A percentile compares a stretch with the other conserved stretches of the same genome.
These are phyloP conservation scores for Choristoneura rosaceana DNA, from an alignment of 2,888 invertebrate genomes.

Conservation along the genomic window DNA sequence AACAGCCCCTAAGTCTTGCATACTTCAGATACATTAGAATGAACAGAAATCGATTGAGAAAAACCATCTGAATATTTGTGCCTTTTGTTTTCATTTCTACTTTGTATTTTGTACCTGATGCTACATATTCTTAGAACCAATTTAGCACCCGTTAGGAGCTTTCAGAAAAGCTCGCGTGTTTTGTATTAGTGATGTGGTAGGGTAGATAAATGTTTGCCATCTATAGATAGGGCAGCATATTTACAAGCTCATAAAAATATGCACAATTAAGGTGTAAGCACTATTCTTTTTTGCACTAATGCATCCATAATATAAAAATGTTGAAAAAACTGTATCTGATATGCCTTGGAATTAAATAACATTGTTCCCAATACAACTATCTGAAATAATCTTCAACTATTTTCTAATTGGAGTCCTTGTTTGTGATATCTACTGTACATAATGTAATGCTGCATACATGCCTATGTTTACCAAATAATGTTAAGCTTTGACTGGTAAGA, in stretches of 20 bases:
- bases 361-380: constrained; percentile 10
- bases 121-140: constrained; percentile 50
- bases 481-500: constrained; percentile 36
- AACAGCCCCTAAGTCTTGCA: no score
- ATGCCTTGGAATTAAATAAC: constrained; percentile 18
- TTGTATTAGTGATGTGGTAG: constrained; percentile 12
- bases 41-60: constrained; percentile 34
- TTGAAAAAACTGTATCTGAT: constrained; percentile 1
- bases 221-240: constrained; percentile 22
- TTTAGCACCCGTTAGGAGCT: constrained; percentile 35
- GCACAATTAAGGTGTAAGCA: constrained; percentile 36
- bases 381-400: constrained; percentile 17
- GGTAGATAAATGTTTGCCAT: constrained; percentile 27
- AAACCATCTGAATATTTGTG: constrained; percentile 68
- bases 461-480: constrained; percentile 34
- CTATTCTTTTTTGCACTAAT: constrained; percentile 27
- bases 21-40: no score
- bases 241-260: constrained; percentile 28
- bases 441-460: constrained; percentile 29
- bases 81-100: constrained; percentile 76
- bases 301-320: not conserved
- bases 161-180: constrained; percentile 23
- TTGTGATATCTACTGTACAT: constrained; percentile 37
- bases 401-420: constrained; percentile 34
- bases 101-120: constrained; percentile 76